phyloP scores from a whole-genome alignment of 23 tunicate genomes.

The Phallusia fumigata region DNA sequence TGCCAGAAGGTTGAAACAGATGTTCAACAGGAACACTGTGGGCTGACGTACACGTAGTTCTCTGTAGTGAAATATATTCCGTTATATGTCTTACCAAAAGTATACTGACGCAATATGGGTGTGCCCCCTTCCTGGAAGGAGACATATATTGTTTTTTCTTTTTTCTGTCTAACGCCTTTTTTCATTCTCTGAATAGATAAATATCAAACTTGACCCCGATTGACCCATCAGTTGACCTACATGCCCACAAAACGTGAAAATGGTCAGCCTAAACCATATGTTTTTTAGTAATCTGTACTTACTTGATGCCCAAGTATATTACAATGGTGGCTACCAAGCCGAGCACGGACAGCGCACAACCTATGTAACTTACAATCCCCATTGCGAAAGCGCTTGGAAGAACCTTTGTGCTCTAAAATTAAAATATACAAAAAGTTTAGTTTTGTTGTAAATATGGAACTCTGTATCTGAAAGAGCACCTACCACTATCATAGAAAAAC shows the following conservation, averaged over 20 bases:
- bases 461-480: too few species aligned
- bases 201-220: too few species aligned
- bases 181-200: too few species aligned
- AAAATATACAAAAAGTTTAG: not conserved
- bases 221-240: too few species aligned
- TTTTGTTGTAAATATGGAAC: too few species aligned
- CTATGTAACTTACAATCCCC: slow-evolving; percentile 2
- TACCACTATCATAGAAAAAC: slow-evolving; percentile 2
- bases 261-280: too few species aligned
- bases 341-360: not conserved
- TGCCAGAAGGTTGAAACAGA: not conserved
- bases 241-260: too few species aligned
- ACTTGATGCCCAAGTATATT: not conserved
- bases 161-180: too few species aligned
- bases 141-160: too few species aligned
- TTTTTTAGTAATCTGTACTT: not conserved
- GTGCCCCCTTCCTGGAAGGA: too few species aligned
- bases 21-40: not conserved
- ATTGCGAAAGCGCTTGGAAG: slow-evolving; percentile 3
- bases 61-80: not conserved
- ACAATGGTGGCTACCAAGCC: not conserved
- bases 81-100: too few species aligned
- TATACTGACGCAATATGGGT: too few species aligned
- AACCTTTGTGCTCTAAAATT: not conserved
- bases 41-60: not conserved